Conservation (phyloP, 2,113 vertebrate genomes). For the Vulpes vulpes region DNA sequence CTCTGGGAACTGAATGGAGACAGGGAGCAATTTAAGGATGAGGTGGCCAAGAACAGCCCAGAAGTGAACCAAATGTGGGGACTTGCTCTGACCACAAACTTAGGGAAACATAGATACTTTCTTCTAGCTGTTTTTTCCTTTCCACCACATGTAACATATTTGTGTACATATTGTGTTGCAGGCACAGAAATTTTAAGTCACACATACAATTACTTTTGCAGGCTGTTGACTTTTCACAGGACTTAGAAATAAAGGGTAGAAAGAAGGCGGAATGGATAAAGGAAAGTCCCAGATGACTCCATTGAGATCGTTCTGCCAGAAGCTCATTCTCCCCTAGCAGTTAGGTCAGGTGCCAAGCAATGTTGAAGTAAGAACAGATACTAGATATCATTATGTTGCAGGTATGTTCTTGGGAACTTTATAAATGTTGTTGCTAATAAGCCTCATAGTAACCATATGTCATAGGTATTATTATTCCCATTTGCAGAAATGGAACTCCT, state of each 20-base stretch:
- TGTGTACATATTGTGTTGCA: constrained; percentile 30
- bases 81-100: constrained; percentile 46
- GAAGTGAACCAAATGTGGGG: neutral
- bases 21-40: neutral
- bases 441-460: neutral
- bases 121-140: constrained; percentile 21
- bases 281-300: neutral
- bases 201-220: constrained; percentile 56
- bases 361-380: neutral
- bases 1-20: neutral
- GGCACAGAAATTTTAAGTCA: constrained; percentile 50
- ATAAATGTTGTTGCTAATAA: neutral
- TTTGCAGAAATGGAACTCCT: neutral
- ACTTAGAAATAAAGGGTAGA: constrained; percentile 5
- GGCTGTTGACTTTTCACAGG: constrained; percentile 60
- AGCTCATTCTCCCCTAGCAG: neutral
- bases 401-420: neutral
- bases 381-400: neutral
- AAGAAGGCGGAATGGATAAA: neutral
- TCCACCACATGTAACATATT: constrained; percentile 64
- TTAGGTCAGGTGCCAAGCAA: neutral
- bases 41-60: neutral
- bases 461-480: neutral
- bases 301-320: neutral
- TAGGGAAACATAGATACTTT: constrained; percentile 43